Evolutionary conservation across 30 jellyfish, hydroid and myxozoan genomes (phyloP).

Genomic region (Pseudorhiza aurosa): DNA sequence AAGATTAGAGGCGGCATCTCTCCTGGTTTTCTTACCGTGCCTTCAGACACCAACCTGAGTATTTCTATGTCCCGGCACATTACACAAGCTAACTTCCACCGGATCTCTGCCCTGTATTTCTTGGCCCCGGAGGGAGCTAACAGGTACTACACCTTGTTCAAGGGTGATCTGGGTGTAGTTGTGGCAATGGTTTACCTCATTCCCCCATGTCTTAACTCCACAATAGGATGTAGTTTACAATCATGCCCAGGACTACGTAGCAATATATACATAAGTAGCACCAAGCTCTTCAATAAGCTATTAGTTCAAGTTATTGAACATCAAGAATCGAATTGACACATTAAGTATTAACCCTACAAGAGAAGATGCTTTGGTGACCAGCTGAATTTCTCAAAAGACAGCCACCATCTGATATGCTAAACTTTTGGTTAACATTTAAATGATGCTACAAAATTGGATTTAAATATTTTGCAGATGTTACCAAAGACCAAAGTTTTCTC

Average conservation of each 20-base stretch:
- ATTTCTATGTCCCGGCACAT: not conserved
- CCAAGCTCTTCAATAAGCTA: no score
- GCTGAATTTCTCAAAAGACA: no score
- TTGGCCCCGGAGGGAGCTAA: not conserved
- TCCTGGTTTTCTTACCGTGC: not conserved
- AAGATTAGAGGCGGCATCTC: not conserved
- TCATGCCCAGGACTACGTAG: not conserved
- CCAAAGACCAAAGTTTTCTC: no score
- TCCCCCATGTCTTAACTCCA: not conserved
- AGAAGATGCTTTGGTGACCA: no score
- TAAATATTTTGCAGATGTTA: no score
- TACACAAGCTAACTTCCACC: not conserved
- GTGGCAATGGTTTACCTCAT: not conserved
- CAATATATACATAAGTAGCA: no score
- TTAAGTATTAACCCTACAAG: no score
- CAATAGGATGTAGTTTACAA: not conserved
- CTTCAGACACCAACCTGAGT: not conserved
- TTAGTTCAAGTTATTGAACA: no score
- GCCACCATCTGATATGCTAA: no score
- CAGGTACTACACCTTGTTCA: constrained; percentile 8
- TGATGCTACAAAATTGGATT: not conserved
- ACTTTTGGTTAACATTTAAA: no score
- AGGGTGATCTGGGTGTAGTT: not conserved
- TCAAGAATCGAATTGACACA: no score
- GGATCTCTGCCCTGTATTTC: not conserved